Evolutionary conservation across 2,797 vertebrate species (phyloP).

Genomic region (Sebastiscus albofasciatus): DNA sequence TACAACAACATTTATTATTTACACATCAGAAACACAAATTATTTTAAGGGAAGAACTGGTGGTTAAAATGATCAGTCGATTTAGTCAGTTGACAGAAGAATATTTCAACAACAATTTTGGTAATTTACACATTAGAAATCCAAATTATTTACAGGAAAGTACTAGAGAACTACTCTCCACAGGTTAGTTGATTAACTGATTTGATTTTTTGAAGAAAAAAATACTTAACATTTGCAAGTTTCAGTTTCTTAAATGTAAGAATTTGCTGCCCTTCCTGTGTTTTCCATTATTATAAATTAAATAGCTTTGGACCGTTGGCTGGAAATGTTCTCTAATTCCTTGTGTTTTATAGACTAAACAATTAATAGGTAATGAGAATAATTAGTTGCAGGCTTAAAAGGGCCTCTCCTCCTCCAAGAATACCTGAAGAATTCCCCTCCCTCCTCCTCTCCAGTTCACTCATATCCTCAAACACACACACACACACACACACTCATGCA

Average conservation of each 20-base stretch:
- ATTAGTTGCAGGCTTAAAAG: not conserved
- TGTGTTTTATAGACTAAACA: not conserved
- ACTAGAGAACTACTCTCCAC: not conserved
- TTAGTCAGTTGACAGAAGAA: not conserved
- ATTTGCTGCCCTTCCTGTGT: not conserved
- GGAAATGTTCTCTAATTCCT: not conserved
- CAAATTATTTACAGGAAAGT: not conserved
- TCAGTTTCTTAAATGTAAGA: not conserved
- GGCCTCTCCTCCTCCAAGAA: not conserved
- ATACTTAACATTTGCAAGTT: not conserved
- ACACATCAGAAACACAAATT: constrained; percentile 39
- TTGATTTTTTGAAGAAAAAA: not conserved
- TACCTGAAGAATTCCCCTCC: constrained; percentile 12
- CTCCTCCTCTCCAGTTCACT: constrained; percentile 10
- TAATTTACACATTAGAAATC: not conserved
- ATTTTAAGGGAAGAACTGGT: not conserved
- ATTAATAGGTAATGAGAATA: not conserved
- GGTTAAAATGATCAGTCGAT: not conserved
- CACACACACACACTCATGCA: constrained; percentile 43
- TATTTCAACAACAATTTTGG: not conserved
- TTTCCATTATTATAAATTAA: not conserved
- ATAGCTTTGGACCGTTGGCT: not conserved
- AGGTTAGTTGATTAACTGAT: not conserved
- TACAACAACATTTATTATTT: constrained; percentile 52
- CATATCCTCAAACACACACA: constrained; percentile 27